Evolutionary conservation across 2,113 vertebrate species (phyloP).

Genomic region (Tachysurus fulvidraco): DNA sequence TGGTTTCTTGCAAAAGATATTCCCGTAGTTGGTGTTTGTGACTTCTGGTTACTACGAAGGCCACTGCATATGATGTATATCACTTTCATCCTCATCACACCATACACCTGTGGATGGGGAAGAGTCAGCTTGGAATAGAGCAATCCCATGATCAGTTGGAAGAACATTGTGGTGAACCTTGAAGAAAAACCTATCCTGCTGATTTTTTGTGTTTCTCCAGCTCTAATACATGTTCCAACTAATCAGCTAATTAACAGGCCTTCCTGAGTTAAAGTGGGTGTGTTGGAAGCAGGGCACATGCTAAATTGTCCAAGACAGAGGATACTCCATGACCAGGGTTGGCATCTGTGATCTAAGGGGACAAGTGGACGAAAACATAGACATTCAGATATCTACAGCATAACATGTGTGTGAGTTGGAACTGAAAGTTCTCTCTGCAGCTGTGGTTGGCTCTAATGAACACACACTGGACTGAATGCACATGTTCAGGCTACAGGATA

Average conservation of each 20-base stretch:
- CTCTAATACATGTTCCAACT: neutral
- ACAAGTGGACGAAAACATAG: neutral
- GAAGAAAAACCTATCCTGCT: neutral
- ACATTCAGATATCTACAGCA: neutral
- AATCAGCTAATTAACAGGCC: neutral
- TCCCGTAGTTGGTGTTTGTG: neutral
- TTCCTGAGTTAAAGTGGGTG: neutral
- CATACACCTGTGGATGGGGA: neutral
- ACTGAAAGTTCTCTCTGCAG: slow-evolving; percentile 27
- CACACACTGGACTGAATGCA: slow-evolving; percentile 2
- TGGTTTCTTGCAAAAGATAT: neutral
- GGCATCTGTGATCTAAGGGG: neutral
- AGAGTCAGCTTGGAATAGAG: neutral
- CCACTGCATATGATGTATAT: neutral
- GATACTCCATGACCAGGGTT: neutral
- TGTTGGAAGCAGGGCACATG: neutral
- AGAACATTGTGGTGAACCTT: neutral
- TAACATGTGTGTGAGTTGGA: neutral
- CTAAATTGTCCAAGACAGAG: neutral
- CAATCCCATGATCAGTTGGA: neutral
- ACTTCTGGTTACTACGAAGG: neutral
- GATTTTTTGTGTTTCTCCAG: neutral
- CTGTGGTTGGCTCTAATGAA: slow-evolving; percentile 34
- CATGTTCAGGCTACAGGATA: slow-evolving; percentile 26
- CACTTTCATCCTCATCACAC: neutral